phyloP scores from a whole-genome alignment of 2,113 vertebrate genomes.

The Cisticola juncidis region DNA sequence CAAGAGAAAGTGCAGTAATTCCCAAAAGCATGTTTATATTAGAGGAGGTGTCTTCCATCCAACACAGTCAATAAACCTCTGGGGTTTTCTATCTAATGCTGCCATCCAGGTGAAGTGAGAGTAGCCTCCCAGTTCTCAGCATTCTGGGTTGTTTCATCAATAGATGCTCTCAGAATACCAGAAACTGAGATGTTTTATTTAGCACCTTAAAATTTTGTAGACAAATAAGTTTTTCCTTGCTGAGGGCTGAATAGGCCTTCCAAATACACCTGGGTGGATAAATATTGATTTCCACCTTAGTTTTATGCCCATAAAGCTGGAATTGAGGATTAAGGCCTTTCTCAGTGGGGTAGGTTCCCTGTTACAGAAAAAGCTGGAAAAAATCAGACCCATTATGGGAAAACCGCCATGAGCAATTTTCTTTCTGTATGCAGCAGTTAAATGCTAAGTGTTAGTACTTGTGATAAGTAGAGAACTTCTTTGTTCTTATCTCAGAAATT shows the following conservation, averaged over 20 bases:
- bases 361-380: neutral
- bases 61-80: neutral
- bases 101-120: neutral
- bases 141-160: neutral
- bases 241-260: neutral
- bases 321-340: neutral
- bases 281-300: neutral
- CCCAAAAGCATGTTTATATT: neutral
- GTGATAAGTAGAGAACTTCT: neutral
- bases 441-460: neutral
- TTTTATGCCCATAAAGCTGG: neutral
- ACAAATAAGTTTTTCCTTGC: neutral
- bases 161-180: neutral
- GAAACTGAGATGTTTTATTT: neutral
- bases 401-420: neutral
- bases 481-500: neutral
- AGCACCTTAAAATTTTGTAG: neutral
- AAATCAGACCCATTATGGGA: neutral
- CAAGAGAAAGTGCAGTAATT: neutral
- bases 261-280: neutral
- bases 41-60: neutral
- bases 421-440: neutral
- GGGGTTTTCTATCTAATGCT: neutral
- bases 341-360: neutral
- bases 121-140: neutral